phyloP scores from a whole-genome alignment of 2,113 vertebrate genomes.

The Poeciliopsis prolifica region DNA sequence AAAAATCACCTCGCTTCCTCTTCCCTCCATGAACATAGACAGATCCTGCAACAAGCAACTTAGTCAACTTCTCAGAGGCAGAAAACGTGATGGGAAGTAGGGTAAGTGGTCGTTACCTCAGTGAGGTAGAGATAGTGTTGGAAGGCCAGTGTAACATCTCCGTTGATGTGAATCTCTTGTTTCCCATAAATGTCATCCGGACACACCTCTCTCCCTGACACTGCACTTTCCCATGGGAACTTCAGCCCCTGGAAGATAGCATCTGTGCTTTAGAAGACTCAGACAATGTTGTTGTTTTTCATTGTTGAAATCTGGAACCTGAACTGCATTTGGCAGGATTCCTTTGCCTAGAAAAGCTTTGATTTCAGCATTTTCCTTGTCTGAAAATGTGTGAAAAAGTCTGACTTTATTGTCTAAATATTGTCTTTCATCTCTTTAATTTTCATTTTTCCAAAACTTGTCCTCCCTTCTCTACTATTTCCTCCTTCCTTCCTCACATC shows the following conservation, averaged over 20 bases:
- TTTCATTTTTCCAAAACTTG: too few species aligned
- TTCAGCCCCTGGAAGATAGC: constrained; percentile 86
- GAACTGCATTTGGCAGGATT: neutral
- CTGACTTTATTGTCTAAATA: too few species aligned
- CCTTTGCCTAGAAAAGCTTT: neutral
- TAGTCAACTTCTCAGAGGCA: neutral
- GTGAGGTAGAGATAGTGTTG: constrained; percentile 87
- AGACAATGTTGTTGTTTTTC: neutral
- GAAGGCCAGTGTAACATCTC: constrained; percentile 90
- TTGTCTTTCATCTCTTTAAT: too few species aligned
- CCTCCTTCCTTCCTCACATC: too few species aligned
- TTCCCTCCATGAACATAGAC: constrained; percentile 83
- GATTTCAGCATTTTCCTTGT: neutral
- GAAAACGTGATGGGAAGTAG: neutral
- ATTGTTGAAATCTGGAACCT: constrained; percentile 1
- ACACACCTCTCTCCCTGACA: constrained; percentile 90
- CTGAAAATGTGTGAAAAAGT: too few species aligned
- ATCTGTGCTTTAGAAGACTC: constrained; percentile 9
- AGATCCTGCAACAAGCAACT: constrained; percentile 81
- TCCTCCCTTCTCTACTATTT: too few species aligned
- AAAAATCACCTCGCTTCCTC: constrained; percentile 86
- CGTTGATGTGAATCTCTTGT: constrained; percentile 92
- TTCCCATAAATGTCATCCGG: constrained; percentile 86
- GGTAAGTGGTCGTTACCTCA: constrained; percentile 40
- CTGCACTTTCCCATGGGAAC: constrained; percentile 93